These are phyloP conservation scores for Chrysopilus asiliformis DNA, from an alignment of 2,888 invertebrate genomes.

Conservation along the genomic window DNA sequence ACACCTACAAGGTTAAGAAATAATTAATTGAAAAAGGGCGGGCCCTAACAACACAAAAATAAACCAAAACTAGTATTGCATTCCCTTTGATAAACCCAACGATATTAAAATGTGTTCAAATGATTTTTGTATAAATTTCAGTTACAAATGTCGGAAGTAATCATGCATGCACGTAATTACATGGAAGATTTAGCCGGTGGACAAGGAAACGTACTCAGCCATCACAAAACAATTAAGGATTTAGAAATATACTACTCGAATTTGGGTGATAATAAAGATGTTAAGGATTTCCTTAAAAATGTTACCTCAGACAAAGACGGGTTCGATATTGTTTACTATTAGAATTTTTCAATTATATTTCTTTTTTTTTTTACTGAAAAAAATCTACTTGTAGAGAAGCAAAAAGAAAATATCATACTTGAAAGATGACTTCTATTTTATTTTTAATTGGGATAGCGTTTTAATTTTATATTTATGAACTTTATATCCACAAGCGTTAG, in stretches of 20 bases:
- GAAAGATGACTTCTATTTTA: too few species aligned
- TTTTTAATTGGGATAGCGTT: too few species aligned
- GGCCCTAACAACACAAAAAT: too few species aligned
- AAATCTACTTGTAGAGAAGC: neutral
- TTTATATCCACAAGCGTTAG: too few species aligned
- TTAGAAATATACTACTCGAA: conserved; percentile 72
- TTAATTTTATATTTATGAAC: too few species aligned
- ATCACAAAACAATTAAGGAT: conserved; percentile 77
- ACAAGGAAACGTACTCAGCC: conserved; percentile 72
- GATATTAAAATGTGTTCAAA: too few species aligned
- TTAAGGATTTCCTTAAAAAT: conserved; percentile 78
- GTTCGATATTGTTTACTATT: conserved; percentile 39
- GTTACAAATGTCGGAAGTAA: conserved; percentile 95
- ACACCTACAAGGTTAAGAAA: too few species aligned
- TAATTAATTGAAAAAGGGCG: too few species aligned
- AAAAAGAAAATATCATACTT: conserved; percentile 6
- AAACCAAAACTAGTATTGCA: too few species aligned
- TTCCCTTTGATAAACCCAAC: too few species aligned
- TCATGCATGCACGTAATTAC: conserved; percentile 87
- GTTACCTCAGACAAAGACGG: conserved; percentile 89
- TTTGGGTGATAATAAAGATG: conserved; percentile 61
- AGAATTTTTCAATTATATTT: too few species aligned
- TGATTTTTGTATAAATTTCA: conserved; percentile 36
- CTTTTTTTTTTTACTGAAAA: too few species aligned
- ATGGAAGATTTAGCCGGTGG: conserved; percentile 85